These are phyloP conservation scores for Chiridota heheva DNA, from an alignment of 35 echinoderm and acorn worm genomes.

Conservation along the genomic window DNA sequence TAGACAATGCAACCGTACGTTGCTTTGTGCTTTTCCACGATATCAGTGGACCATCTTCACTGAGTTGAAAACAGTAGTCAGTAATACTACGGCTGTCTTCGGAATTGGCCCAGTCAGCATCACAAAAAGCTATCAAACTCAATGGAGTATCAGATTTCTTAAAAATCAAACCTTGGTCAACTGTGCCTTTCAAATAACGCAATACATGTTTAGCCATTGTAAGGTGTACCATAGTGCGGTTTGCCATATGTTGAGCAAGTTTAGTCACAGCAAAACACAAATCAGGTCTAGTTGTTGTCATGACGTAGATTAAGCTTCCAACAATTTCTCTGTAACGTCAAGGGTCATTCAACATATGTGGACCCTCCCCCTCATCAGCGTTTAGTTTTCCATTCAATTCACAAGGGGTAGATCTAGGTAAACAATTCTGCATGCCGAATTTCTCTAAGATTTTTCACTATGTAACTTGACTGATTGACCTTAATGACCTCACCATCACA, in stretches of 20 bases:
- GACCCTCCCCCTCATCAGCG: not conserved
- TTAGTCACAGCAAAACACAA: slow-evolving; percentile 19
- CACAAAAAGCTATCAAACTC: slow-evolving; percentile 35
- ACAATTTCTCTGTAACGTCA: slow-evolving; percentile 35
- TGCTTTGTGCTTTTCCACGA: slow-evolving; percentile 57
- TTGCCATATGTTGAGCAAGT: slow-evolving; percentile 22
- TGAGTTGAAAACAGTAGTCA: slow-evolving; percentile 26
- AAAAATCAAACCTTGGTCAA: slow-evolving; percentile 18
- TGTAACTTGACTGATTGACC: slow-evolving; percentile 20
- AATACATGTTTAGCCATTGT: slow-evolving; percentile 52
- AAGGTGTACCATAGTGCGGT: slow-evolving; percentile 4
- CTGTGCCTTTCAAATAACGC: slow-evolving; percentile 44
- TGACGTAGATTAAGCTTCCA: slow-evolving; percentile 44
- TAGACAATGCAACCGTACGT: slow-evolving; percentile 37
- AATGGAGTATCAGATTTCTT: slow-evolving; percentile 15
- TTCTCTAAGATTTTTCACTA: not conserved
- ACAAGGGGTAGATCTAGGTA: slow-evolving; percentile 24
- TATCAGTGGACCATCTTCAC: slow-evolving; percentile 30
- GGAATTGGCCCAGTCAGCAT: slow-evolving; percentile 34
- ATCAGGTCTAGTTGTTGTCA: slow-evolving; percentile 47
- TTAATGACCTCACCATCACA: slow-evolving; percentile 8
- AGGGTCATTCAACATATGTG: not conserved
- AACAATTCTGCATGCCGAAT: slow-evolving; percentile 27
- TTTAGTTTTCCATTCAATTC: slow-evolving; percentile 28
- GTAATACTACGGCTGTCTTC: slow-evolving; percentile 34